Evolutionary conservation across 2,888 invertebrate genomes (phyloP).

Genomic region (Zaprionus obscuricornis): DNA sequence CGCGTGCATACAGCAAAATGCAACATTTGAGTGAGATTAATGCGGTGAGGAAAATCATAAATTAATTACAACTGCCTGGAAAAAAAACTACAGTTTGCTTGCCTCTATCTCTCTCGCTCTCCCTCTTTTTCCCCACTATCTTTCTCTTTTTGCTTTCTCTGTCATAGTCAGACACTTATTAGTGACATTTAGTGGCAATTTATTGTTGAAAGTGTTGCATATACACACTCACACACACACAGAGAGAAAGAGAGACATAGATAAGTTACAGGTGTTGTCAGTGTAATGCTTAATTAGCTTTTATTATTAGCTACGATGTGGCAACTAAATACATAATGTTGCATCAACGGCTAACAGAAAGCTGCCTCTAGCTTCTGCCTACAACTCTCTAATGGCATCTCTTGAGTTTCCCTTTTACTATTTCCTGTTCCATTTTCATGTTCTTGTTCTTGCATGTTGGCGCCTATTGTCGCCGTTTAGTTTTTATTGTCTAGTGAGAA

Average conservation of each 20-base stretch:
- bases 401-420: conserved; percentile 30
- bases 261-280: conserved; percentile 78
- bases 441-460: conserved; percentile 46
- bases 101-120: conserved; percentile 4
- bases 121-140: not conserved
- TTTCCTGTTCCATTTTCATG: conserved; percentile 47
- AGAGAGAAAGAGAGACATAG: too few species aligned
- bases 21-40: conserved; percentile 80
- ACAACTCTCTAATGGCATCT: conserved; percentile 14
- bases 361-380: too few species aligned
- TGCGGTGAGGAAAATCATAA: conserved; percentile 83
- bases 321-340: conserved; percentile 60
- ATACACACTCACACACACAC: conserved; percentile 4
- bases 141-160: conserved; percentile 13
- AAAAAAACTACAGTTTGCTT: too few species aligned
- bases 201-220: conserved; percentile 77
- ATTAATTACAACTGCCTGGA: conserved; percentile 79
- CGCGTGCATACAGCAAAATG: conserved; percentile 57
- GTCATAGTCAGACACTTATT: conserved; percentile 75
- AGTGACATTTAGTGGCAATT: conserved; percentile 83
- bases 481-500: conserved; percentile 42
- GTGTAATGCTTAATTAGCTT: conserved; percentile 72
- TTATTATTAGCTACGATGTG: conserved; percentile 78
- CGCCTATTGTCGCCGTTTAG: conserved; percentile 72
- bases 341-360: conserved; percentile 45